These are phyloP conservation scores for Clupea harengus DNA, from an alignment of 2,113 vertebrate genomes.

Conservation along the genomic window DNA sequence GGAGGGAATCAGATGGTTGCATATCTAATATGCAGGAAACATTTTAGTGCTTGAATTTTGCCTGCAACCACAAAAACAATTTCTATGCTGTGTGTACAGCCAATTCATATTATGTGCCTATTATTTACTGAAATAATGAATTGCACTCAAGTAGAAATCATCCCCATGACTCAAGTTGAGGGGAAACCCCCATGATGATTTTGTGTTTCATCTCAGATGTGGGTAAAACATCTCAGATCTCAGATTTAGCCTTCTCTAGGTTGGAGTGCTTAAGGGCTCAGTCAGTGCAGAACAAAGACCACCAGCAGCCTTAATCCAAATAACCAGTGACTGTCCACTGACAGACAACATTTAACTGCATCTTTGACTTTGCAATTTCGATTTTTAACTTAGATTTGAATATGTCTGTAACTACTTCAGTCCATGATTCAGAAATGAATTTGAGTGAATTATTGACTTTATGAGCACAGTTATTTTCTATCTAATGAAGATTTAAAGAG, in stretches of 20 bases:
- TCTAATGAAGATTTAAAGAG: too few species aligned
- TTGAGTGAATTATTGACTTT: too few species aligned
- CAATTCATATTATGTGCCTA: neutral
- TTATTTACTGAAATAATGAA: neutral
- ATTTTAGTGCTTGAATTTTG: neutral
- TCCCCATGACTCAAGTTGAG: neutral
- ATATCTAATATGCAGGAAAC: neutral
- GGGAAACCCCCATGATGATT: neutral
- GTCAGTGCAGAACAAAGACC: neutral
- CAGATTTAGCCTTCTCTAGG: neutral
- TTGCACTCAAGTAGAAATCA: neutral
- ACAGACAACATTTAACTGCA: neutral
- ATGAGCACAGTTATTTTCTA: too few species aligned
- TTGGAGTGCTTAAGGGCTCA: neutral
- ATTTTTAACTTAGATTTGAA: neutral
- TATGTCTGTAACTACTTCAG: neutral
- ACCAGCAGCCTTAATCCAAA: too few species aligned
- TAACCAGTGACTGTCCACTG: too few species aligned
- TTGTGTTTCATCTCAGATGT: neutral
- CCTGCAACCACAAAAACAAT: neutral
- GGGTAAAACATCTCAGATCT: neutral
- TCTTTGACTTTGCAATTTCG: neutral
- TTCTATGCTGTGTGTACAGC: neutral
- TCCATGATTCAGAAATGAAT: neutral
- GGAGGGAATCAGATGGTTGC: neutral